Evolutionary conservation across 2,113 vertebrate species (phyloP).

Genomic region (Accipiter virgatus): DNA sequence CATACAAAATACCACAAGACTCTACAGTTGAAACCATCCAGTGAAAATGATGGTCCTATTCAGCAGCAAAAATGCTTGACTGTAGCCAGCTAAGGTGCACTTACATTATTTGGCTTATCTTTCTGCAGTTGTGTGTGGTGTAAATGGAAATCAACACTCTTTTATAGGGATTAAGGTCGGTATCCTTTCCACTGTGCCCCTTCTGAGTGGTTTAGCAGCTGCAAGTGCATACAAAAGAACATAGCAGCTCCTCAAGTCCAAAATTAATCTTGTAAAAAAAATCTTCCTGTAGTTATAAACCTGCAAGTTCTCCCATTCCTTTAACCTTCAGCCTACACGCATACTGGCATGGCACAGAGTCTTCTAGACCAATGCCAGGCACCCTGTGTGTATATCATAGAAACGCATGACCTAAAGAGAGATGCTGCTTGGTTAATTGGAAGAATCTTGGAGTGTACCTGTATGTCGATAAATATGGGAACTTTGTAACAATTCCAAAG

Average conservation of each 20-base stretch:
- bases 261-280: background rate
- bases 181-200: background rate
- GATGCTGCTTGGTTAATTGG: background rate
- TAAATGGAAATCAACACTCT: background rate
- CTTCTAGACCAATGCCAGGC: background rate
- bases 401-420: background rate
- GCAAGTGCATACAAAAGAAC: background rate
- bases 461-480: background rate
- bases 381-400: background rate
- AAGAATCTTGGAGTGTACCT: background rate
- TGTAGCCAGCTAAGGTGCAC: background rate
- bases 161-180: background rate
- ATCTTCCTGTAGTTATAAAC: background rate
- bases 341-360: background rate
- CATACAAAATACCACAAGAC: background rate
- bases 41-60: background rate
- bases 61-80: background rate
- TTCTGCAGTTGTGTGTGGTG: background rate
- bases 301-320: background rate
- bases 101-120: background rate
- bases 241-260: background rate
- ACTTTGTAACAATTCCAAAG: background rate
- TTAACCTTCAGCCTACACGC: background rate
- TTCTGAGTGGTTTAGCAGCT: background rate
- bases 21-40: background rate